Evolutionary conservation across 2,888 invertebrate species (phyloP), one percentile per base, ranked within the genome.

Genomic region (Bembecia ichneumoniformis): DNA sequence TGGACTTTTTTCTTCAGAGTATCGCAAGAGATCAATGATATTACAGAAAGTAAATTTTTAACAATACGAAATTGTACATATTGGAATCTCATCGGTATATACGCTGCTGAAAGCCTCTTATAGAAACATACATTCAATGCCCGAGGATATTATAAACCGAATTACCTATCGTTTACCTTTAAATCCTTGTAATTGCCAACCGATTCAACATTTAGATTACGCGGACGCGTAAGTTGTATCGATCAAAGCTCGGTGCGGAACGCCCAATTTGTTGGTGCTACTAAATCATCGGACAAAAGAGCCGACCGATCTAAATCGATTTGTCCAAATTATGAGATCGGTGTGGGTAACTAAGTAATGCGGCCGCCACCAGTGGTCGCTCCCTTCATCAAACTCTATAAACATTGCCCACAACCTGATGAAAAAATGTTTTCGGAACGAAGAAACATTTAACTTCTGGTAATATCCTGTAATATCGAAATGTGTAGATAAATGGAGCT

Each of bases 231-330:
- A 59, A 54, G 63, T 60, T 64, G 68, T 71, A 74, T 73, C 74
- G 72, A 70, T 71, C 68, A 67, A 57, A 58, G 64, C 56, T 63
- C 66, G 66, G 68, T 62, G 65, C 68, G 70, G 66, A 68, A 69
- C 72, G 64, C 68, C 77, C 82, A 86, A 84, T 84, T 84, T 84
- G 78, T 78, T 67, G 76, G 77, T 64, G 68, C 74, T 78, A 80
- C 82, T 86, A 86, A 84, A 86, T 86, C 83, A 86, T 77, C 74
- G 65, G 60, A 75, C 79, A 83, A 86, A 86, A 76, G 82, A 68
- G 70, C 84, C 84, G 81, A 79, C 52, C 72, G 80, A 74, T 83
- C 82, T 81, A 79, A 84, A 84, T 81, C 86, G 84, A 83, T 83
- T 78, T 82, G 80, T 82, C 71, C 77, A 78, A 86, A 84, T 86